phyloP scores from a whole-genome alignment of 2,797 vertebrate species.

The Cyclura pinguis region DNA sequence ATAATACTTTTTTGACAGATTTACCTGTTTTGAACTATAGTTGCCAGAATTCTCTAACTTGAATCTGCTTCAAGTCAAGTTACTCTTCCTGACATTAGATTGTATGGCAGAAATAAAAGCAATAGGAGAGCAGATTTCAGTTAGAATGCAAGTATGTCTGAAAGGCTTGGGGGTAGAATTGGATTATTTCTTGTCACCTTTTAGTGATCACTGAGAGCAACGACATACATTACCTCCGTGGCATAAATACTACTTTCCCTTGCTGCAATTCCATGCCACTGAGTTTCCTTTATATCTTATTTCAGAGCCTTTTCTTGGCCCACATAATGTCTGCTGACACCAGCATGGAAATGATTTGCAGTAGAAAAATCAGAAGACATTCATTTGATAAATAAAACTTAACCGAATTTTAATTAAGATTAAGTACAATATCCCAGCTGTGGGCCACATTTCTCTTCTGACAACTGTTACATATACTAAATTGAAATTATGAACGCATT shows the following conservation, averaged over 20 bases:
- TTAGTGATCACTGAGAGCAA: background rate
- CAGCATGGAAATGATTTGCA: background rate
- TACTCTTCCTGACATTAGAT: background rate
- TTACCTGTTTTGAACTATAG: too few species aligned
- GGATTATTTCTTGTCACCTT: background rate
- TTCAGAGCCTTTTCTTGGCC: background rate
- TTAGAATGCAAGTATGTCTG: background rate
- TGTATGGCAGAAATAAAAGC: background rate
- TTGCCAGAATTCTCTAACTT: background rate
- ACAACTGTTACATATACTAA: too few species aligned
- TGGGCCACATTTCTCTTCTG: background rate
- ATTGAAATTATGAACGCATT: background rate
- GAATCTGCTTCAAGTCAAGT: background rate
- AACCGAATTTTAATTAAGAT: conserved; percentile 11
- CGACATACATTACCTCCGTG: background rate
- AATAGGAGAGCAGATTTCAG: background rate
- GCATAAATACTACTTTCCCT: background rate
- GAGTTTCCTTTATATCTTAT: background rate
- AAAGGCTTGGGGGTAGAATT: background rate
- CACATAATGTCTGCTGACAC: background rate
- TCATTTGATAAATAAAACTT: rapidly evolving
- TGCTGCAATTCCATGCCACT: background rate
- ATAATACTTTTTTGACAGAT: background rate
- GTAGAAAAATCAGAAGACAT: background rate
- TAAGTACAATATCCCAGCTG: background rate